Base-by-base conservation (phyloP, 2,888 invertebrate genomes). In the Copidosoma aretas region DNA sequence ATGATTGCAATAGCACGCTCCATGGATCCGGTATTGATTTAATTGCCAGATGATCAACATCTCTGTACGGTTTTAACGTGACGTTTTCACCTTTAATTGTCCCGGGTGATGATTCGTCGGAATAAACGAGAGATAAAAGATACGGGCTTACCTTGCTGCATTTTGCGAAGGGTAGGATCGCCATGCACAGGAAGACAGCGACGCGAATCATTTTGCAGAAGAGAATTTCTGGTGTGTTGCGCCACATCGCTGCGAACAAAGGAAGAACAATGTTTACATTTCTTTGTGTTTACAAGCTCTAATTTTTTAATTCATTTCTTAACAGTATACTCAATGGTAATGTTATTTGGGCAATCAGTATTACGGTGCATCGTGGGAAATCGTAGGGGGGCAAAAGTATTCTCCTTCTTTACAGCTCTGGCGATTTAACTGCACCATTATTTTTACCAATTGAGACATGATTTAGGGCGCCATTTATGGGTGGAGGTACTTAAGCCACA, bases 151-250 rank as follows among this genome's bases (percentile, higher is more conserved):
- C 83, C 81, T 82, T 81, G 79, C 80, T 79, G 79, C 83, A 82
- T 83, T 78, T 79, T 79, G 79, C 79, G 75, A 83, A 78, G 75
- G 82, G 80, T 81, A 80, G 77, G 77, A 46, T 46, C 77, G 76
- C 79, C 80, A 81, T 80, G 80, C 81, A 83, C 75, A 84, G 79
- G 76, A 82, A 77, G 77, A 82, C 79, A 78, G 82, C 78, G 79
- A 79, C 78, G 80, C 82, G 82, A 82, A 79, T 80, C 83, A 84
- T 84, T 82, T 82, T 83, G 81, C 77, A 77, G 76, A 77, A 77
- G 80, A 77, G 77, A 80, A 79, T 80, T 82, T 79, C 81, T 78
- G 80, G 77, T 80, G 77, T 82, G 78, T 79, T 79, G 81, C 82
- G 80, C 82, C 83, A 81, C 83, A 81, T 83, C 80, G 79, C 83